Evolutionary conservation across 1,140 invertebrate species (phyloP).

Genomic region (Neodiprion pinetum): DNA sequence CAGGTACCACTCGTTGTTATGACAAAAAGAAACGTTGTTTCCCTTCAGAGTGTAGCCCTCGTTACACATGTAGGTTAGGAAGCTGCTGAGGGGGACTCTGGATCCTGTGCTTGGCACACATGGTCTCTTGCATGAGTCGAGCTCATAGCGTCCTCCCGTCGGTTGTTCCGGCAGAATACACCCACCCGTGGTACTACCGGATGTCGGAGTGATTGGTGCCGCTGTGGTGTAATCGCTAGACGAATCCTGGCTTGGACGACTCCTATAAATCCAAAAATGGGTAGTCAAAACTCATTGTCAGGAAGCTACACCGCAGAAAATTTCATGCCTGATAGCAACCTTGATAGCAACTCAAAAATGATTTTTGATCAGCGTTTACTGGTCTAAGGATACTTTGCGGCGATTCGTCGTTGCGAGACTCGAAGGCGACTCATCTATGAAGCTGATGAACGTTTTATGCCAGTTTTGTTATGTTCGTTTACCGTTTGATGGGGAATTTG

Average conservation of each 20-base stretch:
- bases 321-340: too few species aligned
- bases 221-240: neutral
- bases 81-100: slow-evolving; percentile 34
- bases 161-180: slow-evolving; percentile 38
- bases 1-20: slow-evolving; percentile 32
- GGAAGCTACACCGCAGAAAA: too few species aligned
- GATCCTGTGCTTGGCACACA: slow-evolving; percentile 33
- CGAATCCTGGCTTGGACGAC: too few species aligned
- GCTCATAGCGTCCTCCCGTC: slow-evolving; percentile 34
- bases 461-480: too few species aligned
- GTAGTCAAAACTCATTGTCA: too few species aligned
- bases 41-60: slow-evolving; percentile 37
- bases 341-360: too few species aligned
- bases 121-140: slow-evolving; percentile 31
- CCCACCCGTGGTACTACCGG: neutral
- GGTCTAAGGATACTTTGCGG: too few species aligned
- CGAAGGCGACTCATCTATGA: too few species aligned
- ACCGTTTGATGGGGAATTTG: too few species aligned
- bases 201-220: neutral
- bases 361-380: too few species aligned
- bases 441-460: too few species aligned
- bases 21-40: slow-evolving; percentile 35
- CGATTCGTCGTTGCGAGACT: too few species aligned
- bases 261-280: neutral
- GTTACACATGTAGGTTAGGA: slow-evolving; percentile 39